Base-by-base conservation (phyloP, 2,113 vertebrate species). In the Erythrocercus mccallii region DNA sequence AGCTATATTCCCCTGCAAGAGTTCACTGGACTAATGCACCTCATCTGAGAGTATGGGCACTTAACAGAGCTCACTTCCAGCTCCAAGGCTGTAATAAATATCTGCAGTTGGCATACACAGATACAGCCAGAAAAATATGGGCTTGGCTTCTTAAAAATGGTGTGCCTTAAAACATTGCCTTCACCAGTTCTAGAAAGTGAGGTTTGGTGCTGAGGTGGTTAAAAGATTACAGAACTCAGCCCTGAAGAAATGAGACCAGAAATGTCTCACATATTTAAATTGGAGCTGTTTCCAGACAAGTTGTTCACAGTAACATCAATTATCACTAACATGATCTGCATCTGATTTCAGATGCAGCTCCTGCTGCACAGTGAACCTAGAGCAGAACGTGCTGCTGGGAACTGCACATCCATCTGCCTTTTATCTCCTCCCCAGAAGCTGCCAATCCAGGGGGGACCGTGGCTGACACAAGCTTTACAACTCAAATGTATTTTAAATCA, bases 231-330 rank as follows among this genome's bases (percentile, higher is more conserved):
- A 73, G 82, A 88, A 81, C 60, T 86, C 76, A 95, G 64, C 81
- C 56, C 0, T 74, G 77, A 89, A 94, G 84, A 84, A 92, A 91
- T 68, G 74, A 90, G 90, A 77, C 86, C 94, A 92, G 87, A 95
- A 95, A 97, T 27, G 33, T 95, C 78, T 95, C 95, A 86, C 79
- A 71, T 95, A 95, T 80, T 97, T 95, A 94, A 94, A 97, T 74
- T 68, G 81, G 86, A 96, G 92, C 86, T 12, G 5, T 95, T 96
- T 96, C 95, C 76, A 96, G 94, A 94, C 92, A 95, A 96, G 94
- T 93, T 96, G 94, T 89, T 97, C 92, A 92, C 81, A 96, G 92
- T 96, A 94, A 94, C 95, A 96, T 97, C 94, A 95, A 96, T 95
- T 93, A 96, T 94, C 95, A 74, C 92, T 92, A 97, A 97, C 89